phyloP scores from a whole-genome alignment of 2,797 vertebrate species.

The Thamnophis elegans region DNA sequence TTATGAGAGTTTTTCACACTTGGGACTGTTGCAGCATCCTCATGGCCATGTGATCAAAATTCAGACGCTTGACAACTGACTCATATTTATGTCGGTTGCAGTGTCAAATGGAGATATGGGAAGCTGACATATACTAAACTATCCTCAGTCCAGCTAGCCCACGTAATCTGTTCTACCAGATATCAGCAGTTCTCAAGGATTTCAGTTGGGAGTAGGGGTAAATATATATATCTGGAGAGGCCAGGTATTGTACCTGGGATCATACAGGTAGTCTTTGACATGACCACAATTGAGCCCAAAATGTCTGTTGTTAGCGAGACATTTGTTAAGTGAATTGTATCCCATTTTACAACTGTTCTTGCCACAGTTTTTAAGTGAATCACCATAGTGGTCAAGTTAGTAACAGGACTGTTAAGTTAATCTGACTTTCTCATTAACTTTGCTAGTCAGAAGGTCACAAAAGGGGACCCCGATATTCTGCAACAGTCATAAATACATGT shows the following conservation, averaged over 20 bases:
- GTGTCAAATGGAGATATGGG: neutral
- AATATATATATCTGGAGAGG: neutral
- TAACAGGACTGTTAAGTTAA: neutral
- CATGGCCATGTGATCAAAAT: neutral
- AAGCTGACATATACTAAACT: neutral
- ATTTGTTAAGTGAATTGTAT: neutral
- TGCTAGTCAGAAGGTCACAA: neutral
- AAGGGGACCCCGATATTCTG: neutral
- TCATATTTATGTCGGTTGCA: neutral
- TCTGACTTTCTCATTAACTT: neutral
- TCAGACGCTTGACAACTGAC: neutral
- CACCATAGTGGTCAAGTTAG: neutral
- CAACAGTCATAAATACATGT: neutral
- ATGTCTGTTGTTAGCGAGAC: neutral
- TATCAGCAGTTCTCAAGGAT: neutral
- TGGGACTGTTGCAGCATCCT: neutral
- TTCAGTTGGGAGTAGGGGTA: neutral
- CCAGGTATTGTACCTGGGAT: neutral
- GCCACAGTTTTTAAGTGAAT: neutral
- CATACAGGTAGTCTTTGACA: neutral
- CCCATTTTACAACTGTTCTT: neutral
- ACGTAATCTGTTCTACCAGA: neutral
- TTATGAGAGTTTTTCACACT: neutral
- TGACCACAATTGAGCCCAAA: neutral
- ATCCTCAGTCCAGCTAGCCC: neutral